phyloP scores from a whole-genome alignment of 1,140 invertebrate genomes.

The Tetranychus urticae region DNA sequence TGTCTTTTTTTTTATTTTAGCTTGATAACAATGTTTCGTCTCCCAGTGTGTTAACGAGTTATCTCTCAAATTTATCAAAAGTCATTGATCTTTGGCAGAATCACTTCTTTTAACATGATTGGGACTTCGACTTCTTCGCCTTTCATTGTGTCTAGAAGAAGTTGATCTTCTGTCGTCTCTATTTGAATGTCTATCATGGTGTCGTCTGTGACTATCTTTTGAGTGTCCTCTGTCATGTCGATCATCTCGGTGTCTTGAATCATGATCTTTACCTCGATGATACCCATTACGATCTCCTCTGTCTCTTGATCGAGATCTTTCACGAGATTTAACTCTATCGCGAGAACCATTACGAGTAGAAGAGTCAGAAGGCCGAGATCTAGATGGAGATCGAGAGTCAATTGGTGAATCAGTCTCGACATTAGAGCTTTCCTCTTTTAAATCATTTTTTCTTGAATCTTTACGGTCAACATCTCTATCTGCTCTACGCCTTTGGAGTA shows the following conservation, averaged over 20 bases:
- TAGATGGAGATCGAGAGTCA: neutral
- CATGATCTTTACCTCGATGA: neutral
- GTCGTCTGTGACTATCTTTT: neutral
- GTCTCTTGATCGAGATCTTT: neutral
- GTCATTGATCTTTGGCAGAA: too few species aligned
- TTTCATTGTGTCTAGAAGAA: neutral
- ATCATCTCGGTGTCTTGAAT: neutral
- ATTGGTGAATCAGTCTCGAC: too few species aligned
- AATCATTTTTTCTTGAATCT: neutral
- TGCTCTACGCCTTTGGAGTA: constrained; percentile 17
- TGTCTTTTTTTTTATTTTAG: too few species aligned
- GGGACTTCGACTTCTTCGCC: neutral
- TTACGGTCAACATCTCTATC: neutral
- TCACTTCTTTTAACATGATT: too few species aligned
- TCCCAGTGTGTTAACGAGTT: too few species aligned
- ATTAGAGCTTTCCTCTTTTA: too few species aligned
- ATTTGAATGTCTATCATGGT: neutral
- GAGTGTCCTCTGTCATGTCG: neutral
- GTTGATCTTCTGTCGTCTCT: neutral
- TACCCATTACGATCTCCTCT: neutral
- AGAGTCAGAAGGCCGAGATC: neutral
- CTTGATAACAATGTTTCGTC: too few species aligned
- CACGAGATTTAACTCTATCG: neutral
- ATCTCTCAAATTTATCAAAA: too few species aligned
- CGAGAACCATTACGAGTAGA: neutral